Evolutionary conservation across 2,888 invertebrate genomes (phyloP).

Genomic region (Antheraea yamamai): DNA sequence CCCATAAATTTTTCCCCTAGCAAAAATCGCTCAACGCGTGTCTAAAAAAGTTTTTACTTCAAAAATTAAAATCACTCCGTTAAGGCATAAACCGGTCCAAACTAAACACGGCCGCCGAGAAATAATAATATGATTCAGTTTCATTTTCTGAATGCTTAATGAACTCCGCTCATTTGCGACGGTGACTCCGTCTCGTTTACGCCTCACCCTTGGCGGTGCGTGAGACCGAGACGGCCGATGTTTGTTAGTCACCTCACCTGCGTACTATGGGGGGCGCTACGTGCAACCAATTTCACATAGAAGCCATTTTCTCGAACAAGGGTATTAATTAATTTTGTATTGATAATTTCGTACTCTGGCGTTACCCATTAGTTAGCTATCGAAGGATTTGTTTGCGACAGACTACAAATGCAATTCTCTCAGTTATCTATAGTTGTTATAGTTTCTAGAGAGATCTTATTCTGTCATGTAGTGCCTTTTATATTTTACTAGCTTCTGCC

Average conservation of each 20-base stretch:
- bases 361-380: not conserved
- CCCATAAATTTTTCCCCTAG: too few relatives aligned
- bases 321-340: constrained; percentile 39
- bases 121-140: constrained; percentile 67
- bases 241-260: constrained; percentile 2
- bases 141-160: constrained; percentile 74
- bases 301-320: constrained; percentile 29
- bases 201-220: not conserved
- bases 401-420: not conserved
- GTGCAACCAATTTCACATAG: constrained; percentile 26
- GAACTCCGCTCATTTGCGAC: constrained; percentile 42
- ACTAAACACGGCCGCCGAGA: constrained; percentile 23
- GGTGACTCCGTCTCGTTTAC: not conserved
- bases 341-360: constrained; percentile 10
- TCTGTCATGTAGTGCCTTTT: too few relatives aligned
- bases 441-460: too few relatives aligned
- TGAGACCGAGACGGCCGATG: not conserved
- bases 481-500: too few relatives aligned
- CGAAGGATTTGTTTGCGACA: not conserved
- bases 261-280: constrained; percentile 2
- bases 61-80: not conserved
- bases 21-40: too few relatives aligned
- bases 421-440: not conserved
- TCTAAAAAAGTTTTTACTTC: too few relatives aligned
- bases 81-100: constrained; percentile 20